Evolutionary conservation across 2,888 invertebrate species (phyloP), one percentile per base, ranked within the genome.

Genomic region (Glyphotaelius pellucidus): DNA sequence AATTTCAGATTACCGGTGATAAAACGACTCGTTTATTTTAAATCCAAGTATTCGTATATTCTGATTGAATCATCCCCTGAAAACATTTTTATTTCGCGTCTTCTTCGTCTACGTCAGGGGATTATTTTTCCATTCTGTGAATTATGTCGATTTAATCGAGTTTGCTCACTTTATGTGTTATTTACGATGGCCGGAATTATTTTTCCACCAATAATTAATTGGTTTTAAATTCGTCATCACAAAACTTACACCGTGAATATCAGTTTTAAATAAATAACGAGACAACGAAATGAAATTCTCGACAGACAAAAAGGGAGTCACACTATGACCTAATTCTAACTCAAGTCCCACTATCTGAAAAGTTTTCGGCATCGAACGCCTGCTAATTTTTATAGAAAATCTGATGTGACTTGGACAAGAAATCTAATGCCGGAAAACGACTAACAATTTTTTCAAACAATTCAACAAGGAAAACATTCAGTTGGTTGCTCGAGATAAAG

Each of bases 11-110:
- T 88, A 88, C 88, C 88, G 88, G 88, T 88, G 30, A 88, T 88
- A 88, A 88, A 88, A 88, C 88, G 88, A 52, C 52, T 88, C 88
- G 88, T 88, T 88, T 88, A 88, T 88, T 88, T 88, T 88, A 88
- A 52, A 88, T 88, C 88, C 88, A 88, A 88, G 88, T n/a, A 67
- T 67, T 67, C 35, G 30, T 35, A 67, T 31, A 88, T 31, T 42
- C 88, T 52, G 67, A 88, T 88, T 88, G 32, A 88, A 88, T 88
- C 88, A 88, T 88, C 52, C 25, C 52, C 88, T 30, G 31, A 88
- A 86, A 86, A 86, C 86, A 88, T 88, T 88, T 88, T 88, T 88
- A 88, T 88, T 67, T 88, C 88, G 67, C 30, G 88, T 88, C 88
- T 88, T 35, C 52, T 32, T 31, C 88, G 30, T 30, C 86, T 42